Base-by-base conservation (phyloP, 2,113 vertebrate genomes). In the Clarias macrocephalus region DNA sequence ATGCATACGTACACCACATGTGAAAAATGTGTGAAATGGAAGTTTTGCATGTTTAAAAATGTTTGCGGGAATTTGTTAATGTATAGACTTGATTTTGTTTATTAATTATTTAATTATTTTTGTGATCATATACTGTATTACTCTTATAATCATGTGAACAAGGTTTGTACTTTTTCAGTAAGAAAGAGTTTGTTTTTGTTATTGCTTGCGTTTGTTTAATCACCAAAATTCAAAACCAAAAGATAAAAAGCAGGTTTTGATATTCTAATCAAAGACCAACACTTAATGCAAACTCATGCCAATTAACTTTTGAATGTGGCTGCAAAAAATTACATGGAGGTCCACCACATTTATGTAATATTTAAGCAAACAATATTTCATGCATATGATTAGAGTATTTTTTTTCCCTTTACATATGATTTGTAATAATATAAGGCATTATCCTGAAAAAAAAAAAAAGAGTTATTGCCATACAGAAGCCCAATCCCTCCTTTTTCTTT, bases 401-500 rank as follows among this genome's bases (percentile, higher is more conserved):
- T 19, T 37, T 8, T 37, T 8, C 16, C n/a, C 13, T 54, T 54
- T 5, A 16, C 8, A 80, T 30, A 80, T 12, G 6, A 77, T n/a
- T 79, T 59, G 33, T 80, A 33, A 21, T 79, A 16, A 59, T 33
- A 8, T 59, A 80, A 23, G 5, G 18, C 10, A 23, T 80, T 37
- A 33, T 33, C 37, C 19, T 33, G 21, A 21, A 25, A 25, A n/a
- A 52, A 28, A 57, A 85, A 70, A 10, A 7, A 3, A 37, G 80
- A 87, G 18, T 54, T 82, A 88, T 88, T 70, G 80, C 73, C 88
- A 88, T 48, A 92, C 91, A 94, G 91, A 92, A 92, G 89, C 82
- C 56, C 85, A 83, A 93, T 92, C 91, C 90, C 56, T 48, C 89
- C 75, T 88, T 92, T 95, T 94, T 76, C 91, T 91, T 93, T 88